These are phyloP conservation scores for Dromius quadrimaculatus DNA, from an alignment of 2,888 invertebrate species.

Conservation along the genomic window DNA sequence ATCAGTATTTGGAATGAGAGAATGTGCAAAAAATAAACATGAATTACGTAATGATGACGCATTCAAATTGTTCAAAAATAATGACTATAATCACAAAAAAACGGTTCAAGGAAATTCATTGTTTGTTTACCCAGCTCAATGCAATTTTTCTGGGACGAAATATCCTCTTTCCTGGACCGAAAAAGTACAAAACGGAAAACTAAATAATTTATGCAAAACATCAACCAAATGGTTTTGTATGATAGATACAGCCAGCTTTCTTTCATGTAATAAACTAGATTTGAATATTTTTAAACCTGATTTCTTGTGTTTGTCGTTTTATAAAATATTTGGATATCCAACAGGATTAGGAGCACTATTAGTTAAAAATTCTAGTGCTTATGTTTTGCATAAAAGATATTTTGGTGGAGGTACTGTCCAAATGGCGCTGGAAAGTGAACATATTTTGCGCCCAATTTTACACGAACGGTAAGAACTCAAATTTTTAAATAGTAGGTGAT, in stretches of 20 bases:
- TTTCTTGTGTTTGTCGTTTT: conserved; percentile 93
- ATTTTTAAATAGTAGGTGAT: too few relatives aligned
- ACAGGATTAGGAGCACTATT: conserved; percentile 93
- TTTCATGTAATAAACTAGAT: conserved; percentile 82
- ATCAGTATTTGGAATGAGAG: conserved; percentile 93
- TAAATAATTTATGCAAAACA: conserved; percentile 66
- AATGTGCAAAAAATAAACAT: conserved; percentile 72
- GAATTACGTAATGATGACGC: conserved; percentile 74
- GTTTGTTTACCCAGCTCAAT: conserved; percentile 91
- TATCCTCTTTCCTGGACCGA: conserved; percentile 83
- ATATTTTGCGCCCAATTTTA: conserved; percentile 76
- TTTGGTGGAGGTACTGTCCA: conserved; percentile 97
- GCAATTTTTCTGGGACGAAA: conserved; percentile 94
- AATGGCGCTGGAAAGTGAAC: conserved; percentile 79
- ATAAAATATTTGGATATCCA: conserved; percentile 97
- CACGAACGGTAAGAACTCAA: conserved; percentile 75
- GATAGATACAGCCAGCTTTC: conserved; percentile 89
- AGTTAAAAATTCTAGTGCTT: conserved; percentile 75
- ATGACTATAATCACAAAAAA: conserved; percentile 63
- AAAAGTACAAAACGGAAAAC: conserved; percentile 72
- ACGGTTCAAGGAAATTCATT: conserved; percentile 69
- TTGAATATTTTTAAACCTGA: conserved; percentile 81
- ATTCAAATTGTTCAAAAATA: conserved; percentile 62
- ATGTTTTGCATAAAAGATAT: conserved; percentile 77
- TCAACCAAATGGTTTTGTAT: conserved; percentile 78